phyloP scores from a whole-genome alignment of 2,888 invertebrate species.

The Branchellion lobata region DNA sequence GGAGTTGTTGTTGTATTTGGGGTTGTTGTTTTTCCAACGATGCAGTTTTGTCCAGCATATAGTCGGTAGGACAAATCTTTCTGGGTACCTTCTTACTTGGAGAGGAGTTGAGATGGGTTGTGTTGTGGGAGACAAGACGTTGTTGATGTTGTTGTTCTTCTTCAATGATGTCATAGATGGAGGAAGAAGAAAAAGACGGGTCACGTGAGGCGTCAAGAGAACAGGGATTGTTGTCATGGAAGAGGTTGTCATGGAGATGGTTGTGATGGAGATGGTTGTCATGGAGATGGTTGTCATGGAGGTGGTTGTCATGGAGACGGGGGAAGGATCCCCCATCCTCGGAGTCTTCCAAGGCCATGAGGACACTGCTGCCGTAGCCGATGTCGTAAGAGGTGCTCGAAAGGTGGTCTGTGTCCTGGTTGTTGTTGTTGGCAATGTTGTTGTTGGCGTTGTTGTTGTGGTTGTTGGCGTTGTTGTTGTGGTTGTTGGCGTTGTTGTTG shows the following conservation, averaged over 20 bases:
- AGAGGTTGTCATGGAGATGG: neutral
- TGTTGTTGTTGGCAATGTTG: neutral
- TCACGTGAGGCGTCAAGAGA: conserved; percentile 2
- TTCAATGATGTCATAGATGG: conserved; percentile 39
- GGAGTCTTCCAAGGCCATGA: conserved; percentile 20
- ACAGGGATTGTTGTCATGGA: neutral
- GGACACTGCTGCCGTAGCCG: conserved; percentile 39
- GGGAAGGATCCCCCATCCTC: neutral
- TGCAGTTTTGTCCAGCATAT: conserved; percentile 46
- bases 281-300: neutral
- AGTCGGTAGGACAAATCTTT: conserved; percentile 49
- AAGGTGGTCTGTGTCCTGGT: conserved; percentile 24
- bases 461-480: neutral
- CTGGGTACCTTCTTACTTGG: neutral
- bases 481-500: too few relatives aligned
- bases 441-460: neutral
- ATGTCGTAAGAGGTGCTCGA: conserved; percentile 34
- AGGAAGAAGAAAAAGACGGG: conserved; percentile 30
- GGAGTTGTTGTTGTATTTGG: neutral
- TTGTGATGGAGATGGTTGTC: neutral
- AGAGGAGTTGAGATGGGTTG: too few relatives aligned
- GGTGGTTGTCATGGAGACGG: neutral
- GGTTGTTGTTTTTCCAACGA: neutral
- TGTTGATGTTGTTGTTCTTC: neutral
- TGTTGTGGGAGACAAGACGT: neutral